Base-by-base conservation (phyloP, 2,888 invertebrate genomes). In the Uloborus plumipes region DNA sequence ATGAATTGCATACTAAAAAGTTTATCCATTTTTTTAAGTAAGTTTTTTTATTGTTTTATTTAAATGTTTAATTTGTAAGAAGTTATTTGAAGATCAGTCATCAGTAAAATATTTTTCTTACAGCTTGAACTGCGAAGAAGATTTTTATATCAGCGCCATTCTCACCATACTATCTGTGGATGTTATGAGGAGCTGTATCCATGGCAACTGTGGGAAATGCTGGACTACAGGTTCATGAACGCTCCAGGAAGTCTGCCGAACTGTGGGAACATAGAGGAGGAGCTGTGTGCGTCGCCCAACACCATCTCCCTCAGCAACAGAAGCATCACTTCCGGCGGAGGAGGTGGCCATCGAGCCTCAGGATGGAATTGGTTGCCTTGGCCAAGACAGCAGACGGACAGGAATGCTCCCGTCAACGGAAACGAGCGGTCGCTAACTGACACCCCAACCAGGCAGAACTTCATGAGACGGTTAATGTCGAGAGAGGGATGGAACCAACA, bases 41-140 rank as follows among this genome's bases (percentile, higher is more conserved):
- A 26, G 26, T 26, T 26, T 26, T 26, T 26, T 26, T 26, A 2
- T 4, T 4, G 26, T 26, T 26, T 26, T 26, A 26, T 26, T 26
- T 26, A 26, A 26, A 26, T 26, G 4, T 26, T 26, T 4, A 26
- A 1, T 6, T 39, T 39, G 39, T 39, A 39, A 39, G 39, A 39
- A 11, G 39, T 39, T 39, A 39, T 39, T 39, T 39, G 11, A 39
- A 39, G 9, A 39, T 39, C 39, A 39, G 1, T 39, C 39, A 39
- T 39, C 9, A 9, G 9, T 39, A 9, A 39, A 39, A 11, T 39
- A 39, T 1, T 39, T 26, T 71, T 50, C 51, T 64, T 49, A 13
- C 62, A 86, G 86, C 88, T 96, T 89, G 96, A 96, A 88, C 89
- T 95, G 72, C 91, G 95, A 77, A 94, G 96, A 88, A 91, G 95